phyloP scores from a whole-genome alignment of 2,888 invertebrate species.

The Rotaria socialis region DNA sequence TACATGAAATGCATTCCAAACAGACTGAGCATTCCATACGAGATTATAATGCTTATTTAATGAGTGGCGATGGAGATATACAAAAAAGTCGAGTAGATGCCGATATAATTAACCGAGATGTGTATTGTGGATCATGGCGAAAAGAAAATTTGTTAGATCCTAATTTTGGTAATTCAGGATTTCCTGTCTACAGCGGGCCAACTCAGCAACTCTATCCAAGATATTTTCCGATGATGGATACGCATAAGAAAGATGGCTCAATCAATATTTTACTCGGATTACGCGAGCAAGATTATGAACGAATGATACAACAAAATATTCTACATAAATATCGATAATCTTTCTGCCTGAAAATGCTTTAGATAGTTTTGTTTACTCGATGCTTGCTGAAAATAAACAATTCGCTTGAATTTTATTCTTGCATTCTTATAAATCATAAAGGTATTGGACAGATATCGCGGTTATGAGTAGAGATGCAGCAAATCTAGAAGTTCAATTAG shows the following conservation, averaged over 20 bases:
- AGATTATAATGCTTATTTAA: neutral
- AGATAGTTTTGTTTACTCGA: too few species aligned
- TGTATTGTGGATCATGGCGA: neutral
- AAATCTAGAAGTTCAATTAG: too few species aligned
- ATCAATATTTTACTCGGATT: neutral
- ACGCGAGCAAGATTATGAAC: neutral
- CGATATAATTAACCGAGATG: neutral
- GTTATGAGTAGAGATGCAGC: too few species aligned
- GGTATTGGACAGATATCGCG: too few species aligned
- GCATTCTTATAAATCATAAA: too few species aligned
- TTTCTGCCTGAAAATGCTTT: too few species aligned
- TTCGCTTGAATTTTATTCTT: too few species aligned
- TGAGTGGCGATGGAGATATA: neutral
- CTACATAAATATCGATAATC: neutral
- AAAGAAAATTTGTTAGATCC: neutral
- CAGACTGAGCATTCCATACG: neutral
- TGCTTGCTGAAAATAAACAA: too few species aligned
- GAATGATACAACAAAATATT: neutral
- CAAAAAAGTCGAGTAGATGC: neutral
- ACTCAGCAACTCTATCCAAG: neutral
- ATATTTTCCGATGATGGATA: neutral
- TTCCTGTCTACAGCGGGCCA: neutral
- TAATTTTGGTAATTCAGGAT: neutral
- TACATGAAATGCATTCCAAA: neutral
- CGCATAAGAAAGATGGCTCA: neutral